Base-by-base conservation (phyloP, 2,113 vertebrate genomes). In the Amphiprion ocellaris region DNA sequence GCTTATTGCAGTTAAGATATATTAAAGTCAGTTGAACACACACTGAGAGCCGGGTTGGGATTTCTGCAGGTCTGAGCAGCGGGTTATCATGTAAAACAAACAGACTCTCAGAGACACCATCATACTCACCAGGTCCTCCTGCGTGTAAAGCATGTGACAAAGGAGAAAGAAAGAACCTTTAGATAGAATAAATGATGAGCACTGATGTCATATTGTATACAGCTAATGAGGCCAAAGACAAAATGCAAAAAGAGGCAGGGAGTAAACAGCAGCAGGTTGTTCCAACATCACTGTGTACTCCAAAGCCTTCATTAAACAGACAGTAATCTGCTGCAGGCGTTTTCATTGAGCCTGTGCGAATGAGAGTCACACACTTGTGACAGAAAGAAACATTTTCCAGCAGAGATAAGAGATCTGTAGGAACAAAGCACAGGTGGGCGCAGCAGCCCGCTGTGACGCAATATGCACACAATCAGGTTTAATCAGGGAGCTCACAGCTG, bases 61-160 rank as follows among this genome's bases (percentile, higher is more conserved):
- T 37, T 37, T 37, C 33, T 37, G 33, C 33, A 9, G 33, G 33
- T 37, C 33, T 37, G 33, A 10, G 33, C 7, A 37, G 33, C 33
- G 9, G 33, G 33, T 37, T 37, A 10, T 37, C 33, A 37, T 37
- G 7, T 9, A 37, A 37, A 47, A n/a, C 24, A 68, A 44, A 70
- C 49, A 63, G 11, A 50, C 23, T 19, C 52, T 71, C 4, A 46
- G 3, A 58, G 16, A 55, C 28, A 17, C 28, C 26, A 0, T 58
- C 46, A 68, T 92, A 95, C 93, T 96, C 90, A 96, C 95, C 95
- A 96, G 87, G 58, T 92, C 93, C 70, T 94, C 92, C 94, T 95
- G 82, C 63, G 81, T 83, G 89, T 28, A 79, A 87, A 79, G 94
- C 91, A 90, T 89, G 86, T 52, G 53, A 70, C 56, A 70, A 65